A percentile compares a stretch with the other conserved stretches of the same genome.
Evolutionary conservation across 2,113 vertebrate species (phyloP).

Genomic region (Engystomops pustulosus): DNA sequence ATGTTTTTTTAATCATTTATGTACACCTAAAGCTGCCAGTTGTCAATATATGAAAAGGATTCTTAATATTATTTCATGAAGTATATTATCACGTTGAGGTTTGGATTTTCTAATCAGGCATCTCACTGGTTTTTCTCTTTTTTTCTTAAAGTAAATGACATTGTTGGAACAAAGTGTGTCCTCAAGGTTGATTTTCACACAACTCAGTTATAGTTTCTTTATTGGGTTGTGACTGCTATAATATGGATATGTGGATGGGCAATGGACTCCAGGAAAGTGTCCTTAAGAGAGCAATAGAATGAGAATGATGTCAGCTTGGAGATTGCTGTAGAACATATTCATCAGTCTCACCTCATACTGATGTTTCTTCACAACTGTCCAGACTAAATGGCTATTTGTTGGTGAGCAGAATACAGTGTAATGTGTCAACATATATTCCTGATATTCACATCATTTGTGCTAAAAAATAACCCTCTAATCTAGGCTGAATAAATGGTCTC

Average conservation of each 20-base stretch:
- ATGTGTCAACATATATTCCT: background rate
- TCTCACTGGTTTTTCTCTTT: background rate
- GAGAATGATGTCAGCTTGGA: slow-evolving; percentile 38
- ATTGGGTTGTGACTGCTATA: background rate
- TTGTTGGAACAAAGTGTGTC: background rate
- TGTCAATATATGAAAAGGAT: no score
- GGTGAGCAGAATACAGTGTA: slow-evolving; percentile 4
- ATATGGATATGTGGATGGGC: slow-evolving; percentile 23
- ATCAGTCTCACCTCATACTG: slow-evolving; percentile 19
- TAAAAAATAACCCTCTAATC: no score
- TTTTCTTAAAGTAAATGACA: background rate
- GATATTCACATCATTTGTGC: no score
- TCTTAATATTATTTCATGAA: no score
- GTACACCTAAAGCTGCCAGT: no score
- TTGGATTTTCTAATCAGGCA: background rate
- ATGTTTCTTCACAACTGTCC: slow-evolving; percentile 21
- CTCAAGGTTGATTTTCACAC: background rate
- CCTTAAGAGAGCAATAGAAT: slow-evolving; percentile 41
- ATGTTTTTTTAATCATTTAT: no score
- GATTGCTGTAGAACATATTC: slow-evolving; percentile 14
- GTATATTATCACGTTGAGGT: no score
- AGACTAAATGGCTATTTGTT: slow-evolving; percentile 21
- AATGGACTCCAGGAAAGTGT: slow-evolving; percentile 9
- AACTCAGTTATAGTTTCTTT: background rate
- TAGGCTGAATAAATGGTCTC: no score